Percentiles rank a stretch among this genome's conserved stretches.
Evolutionary conservation across 1,140 invertebrate species (phyloP).

Genomic region (Lordiphosa mommai): DNA sequence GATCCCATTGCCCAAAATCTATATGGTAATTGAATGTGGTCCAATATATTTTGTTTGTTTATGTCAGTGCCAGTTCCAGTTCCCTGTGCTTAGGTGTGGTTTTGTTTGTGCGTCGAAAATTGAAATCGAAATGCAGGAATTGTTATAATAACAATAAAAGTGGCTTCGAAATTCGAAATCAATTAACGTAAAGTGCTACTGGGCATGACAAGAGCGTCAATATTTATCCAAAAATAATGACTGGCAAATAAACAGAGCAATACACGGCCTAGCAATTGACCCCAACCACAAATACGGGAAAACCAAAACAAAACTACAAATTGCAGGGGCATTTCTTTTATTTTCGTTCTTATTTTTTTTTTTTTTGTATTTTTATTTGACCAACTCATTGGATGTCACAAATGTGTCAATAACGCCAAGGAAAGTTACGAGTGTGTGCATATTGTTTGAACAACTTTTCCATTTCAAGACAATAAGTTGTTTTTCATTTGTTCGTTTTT

Average conservation of each 20-base stretch:
- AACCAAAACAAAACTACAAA: conserved; percentile 25
- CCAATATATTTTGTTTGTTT: background rate
- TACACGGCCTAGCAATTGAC: conserved; percentile 18
- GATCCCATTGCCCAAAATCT: too few species aligned
- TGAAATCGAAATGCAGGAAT: conserved; percentile 10
- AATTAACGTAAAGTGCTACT: conserved; percentile 75
- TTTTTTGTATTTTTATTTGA: conserved; percentile 32
- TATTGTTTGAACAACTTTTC: conserved; percentile 20
- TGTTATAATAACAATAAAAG: conserved; percentile 72
- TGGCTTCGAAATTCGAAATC: conserved; percentile 69
- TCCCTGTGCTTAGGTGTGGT: too few species aligned
- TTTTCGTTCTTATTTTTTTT: conserved; percentile 1
- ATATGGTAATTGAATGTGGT: conserved; percentile 14
- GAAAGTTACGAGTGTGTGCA: conserved; percentile 37
- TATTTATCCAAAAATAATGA: conserved; percentile 73
- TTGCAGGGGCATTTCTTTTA: conserved; percentile 10
- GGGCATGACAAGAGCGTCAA: conserved; percentile 71
- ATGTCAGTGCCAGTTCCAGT: too few species aligned
- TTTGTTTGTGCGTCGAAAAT: background rate
- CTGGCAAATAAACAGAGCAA: conserved; percentile 63
- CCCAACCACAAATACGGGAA: background rate
- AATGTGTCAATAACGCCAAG: conserved; percentile 47
- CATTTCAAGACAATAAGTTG: conserved; percentile 20
- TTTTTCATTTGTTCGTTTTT: conserved; percentile 8
- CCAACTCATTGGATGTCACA: conserved; percentile 48